A percentile compares a stretch with the other conserved stretches of the same genome.
Conservation (phyloP, 2,113 vertebrate genomes). For the Amblyopsis rosae region DNA sequence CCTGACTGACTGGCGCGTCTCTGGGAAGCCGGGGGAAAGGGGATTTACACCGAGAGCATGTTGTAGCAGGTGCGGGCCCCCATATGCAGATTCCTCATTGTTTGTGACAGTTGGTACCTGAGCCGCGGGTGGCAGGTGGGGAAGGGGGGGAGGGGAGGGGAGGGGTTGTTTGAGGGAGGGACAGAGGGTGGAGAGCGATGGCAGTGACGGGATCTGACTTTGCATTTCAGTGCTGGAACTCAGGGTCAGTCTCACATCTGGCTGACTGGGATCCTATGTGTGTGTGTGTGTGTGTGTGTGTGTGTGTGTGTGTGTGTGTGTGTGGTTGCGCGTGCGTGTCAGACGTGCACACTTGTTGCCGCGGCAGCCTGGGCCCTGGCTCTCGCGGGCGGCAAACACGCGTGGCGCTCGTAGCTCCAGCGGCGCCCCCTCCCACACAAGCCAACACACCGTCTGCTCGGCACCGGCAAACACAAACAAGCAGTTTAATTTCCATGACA, state of each 20-base stretch:
- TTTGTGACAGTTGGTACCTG: constrained; percentile 77
- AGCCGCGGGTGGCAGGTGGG: constrained; percentile 29
- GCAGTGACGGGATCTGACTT: constrained; percentile 64
- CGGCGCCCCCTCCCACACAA: constrained; percentile 75
- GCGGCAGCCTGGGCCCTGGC: constrained; percentile 44
- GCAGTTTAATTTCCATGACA: constrained; percentile 76
- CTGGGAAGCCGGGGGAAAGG: constrained; percentile 65
- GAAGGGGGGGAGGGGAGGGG: constrained; percentile 25
- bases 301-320: not conserved
- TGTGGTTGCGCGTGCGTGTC: not conserved
- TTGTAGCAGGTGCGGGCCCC: constrained; percentile 72
- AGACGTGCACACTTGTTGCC: constrained; percentile 66
- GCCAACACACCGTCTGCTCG: constrained; percentile 74
- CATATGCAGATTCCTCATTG: constrained; percentile 71
- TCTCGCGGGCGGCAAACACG: constrained; percentile 67
- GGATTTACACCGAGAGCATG: constrained; percentile 77
- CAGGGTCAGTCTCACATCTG: constrained; percentile 76
- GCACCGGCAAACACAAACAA: constrained; percentile 52
- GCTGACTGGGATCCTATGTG: constrained; percentile 59
- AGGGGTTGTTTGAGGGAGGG: constrained; percentile 21
- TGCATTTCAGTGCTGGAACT: constrained; percentile 73
- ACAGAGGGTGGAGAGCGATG: constrained; percentile 27
- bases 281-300: constrained; percentile 8
- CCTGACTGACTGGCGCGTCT: constrained; percentile 66
- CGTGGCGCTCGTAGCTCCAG: constrained; percentile 67